phyloP scores from a whole-genome alignment of 92 coral and sea anemone genomes.

The Epizoanthus scotinus region DNA sequence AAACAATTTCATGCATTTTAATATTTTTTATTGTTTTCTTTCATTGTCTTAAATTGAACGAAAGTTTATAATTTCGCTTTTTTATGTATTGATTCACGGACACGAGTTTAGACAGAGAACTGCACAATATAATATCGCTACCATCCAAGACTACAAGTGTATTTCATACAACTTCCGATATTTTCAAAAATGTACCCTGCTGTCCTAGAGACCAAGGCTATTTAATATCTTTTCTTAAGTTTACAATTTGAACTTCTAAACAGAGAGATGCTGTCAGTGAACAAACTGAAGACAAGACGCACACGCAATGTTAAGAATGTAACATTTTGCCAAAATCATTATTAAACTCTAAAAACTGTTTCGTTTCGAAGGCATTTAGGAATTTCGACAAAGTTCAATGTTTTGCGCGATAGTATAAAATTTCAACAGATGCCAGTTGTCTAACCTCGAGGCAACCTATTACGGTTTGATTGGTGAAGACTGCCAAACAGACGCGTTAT shows the following conservation, averaged over 20 bases:
- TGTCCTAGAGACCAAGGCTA: constrained; percentile 20
- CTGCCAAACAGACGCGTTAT: neutral
- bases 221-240: constrained; percentile 15
- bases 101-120: neutral
- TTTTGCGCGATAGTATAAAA: neutral
- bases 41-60: constrained; percentile 38
- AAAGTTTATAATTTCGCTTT: constrained; percentile 40
- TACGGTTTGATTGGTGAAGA: neutral
- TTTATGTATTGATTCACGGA: constrained; percentile 27
- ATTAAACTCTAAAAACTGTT: neutral
- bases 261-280: constrained; percentile 12
- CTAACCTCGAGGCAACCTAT: neutral
- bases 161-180: constrained; percentile 8
- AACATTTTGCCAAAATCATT: neutral
- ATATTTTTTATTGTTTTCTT: constrained; percentile 34
- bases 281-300: neutral
- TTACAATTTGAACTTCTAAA: constrained; percentile 40
- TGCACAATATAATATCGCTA: neutral
- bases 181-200: constrained; percentile 28
- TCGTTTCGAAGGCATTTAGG: neutral
- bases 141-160: neutral
- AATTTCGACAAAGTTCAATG: neutral
- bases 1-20: constrained; percentile 43
- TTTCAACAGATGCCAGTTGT: neutral
- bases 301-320: constrained; percentile 12